Evolutionary conservation across 2,113 vertebrate genomes (phyloP).

Genomic region (Oryzias woworae): DNA sequence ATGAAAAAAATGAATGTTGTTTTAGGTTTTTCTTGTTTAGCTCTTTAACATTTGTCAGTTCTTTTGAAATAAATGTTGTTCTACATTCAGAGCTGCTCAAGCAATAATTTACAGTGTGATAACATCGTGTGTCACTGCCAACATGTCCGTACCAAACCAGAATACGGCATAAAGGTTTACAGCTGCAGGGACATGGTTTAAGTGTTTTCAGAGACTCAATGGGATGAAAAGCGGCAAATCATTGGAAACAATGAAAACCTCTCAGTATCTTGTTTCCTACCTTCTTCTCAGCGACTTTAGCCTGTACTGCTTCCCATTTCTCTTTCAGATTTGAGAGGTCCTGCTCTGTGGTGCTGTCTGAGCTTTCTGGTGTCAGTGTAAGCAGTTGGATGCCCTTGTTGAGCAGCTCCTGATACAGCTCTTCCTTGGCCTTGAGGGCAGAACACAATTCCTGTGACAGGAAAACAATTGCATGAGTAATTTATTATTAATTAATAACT

Average conservation of each 20-base stretch:
- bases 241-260: constrained; percentile 13
- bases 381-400: constrained; percentile 89
- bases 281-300: constrained; percentile 90
- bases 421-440: constrained; percentile 88
- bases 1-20: constrained; percentile 12
- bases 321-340: constrained; percentile 92
- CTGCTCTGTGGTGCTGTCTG: constrained; percentile 89
- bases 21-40: constrained; percentile 19
- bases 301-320: constrained; percentile 91
- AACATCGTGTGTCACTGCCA: constrained; percentile 57
- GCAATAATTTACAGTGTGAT: constrained; percentile 45
- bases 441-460: constrained; percentile 88
- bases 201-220: constrained; percentile 33
- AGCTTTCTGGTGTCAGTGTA: constrained; percentile 79
- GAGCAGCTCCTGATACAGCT: constrained; percentile 83
- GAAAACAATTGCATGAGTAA: constrained; percentile 1
- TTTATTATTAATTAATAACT: too few species aligned
- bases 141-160: constrained; percentile 40
- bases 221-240: constrained; percentile 29
- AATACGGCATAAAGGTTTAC: constrained; percentile 50
- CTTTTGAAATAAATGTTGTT: constrained; percentile 36
- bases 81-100: constrained; percentile 19
- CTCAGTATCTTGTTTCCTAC: constrained; percentile 62
- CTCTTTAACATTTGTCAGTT: constrained; percentile 5
- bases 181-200: constrained; percentile 27